Evolutionary conservation across 1,140 invertebrate genomes (phyloP).

Genomic region (Conus betulinus): DNA sequence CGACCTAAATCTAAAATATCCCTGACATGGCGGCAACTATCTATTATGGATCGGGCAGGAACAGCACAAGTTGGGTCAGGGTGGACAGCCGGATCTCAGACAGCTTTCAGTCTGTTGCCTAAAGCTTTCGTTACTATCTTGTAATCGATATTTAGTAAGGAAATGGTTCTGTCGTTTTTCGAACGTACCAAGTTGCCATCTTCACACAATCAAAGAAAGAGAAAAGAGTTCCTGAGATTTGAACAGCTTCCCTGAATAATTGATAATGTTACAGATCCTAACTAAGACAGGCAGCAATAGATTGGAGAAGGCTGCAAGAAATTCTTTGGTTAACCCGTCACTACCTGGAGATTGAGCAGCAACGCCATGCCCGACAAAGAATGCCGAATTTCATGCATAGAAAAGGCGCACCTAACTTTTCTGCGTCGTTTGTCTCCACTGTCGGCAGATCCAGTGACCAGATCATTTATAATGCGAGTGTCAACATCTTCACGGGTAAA

Average conservation of each 20-base stretch:
- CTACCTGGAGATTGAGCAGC: too few relatives aligned
- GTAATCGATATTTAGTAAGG: conserved; percentile 41
- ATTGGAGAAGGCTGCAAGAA: conserved; percentile 43
- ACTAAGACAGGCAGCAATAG: conserved; percentile 18
- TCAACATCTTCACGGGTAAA: conserved; percentile 31
- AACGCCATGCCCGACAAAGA: conserved; percentile 34
- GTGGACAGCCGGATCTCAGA: conserved; percentile 25
- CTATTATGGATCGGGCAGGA: conserved; percentile 30
- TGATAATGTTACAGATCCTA: conserved; percentile 13
- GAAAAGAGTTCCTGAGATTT: conserved; percentile 34
- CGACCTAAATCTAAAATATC: conserved; percentile 42
- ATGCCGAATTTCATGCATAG: conserved; percentile 31
- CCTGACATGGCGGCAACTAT: conserved; percentile 41
- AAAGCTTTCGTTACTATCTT: conserved; percentile 42
- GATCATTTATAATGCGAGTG: conserved; percentile 1
- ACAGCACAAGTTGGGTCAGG: conserved; percentile 45
- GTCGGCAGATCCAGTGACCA: conserved; percentile 18
- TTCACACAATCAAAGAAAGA: conserved; percentile 47
- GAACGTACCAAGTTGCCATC: conserved; percentile 27
- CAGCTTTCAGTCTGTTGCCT: conserved; percentile 12
- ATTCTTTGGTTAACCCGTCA: conserved; percentile 46
- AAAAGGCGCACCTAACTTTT: conserved; percentile 22
- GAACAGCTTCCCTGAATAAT: conserved; percentile 21
- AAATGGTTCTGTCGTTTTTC: conserved; percentile 48
- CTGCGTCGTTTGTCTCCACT: conserved; percentile 1